These are phyloP conservation scores for Galemys pyrenaicus DNA, from an alignment of 2,113 vertebrate species.

Conservation along the genomic window DNA sequence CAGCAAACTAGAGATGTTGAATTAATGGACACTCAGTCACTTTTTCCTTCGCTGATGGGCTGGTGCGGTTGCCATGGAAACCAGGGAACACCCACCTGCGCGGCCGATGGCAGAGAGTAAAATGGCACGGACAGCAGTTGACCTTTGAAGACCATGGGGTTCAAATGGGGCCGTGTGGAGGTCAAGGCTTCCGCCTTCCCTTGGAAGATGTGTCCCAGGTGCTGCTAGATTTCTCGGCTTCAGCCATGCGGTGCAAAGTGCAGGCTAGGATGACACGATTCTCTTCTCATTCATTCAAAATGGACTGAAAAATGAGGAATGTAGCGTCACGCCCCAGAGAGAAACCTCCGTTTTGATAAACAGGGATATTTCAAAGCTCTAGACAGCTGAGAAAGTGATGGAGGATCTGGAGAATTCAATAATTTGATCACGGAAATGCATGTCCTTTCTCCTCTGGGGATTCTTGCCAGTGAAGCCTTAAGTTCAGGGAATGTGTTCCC, in stretches of 20 bases:
- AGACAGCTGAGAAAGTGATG: no score
- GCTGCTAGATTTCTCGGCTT: not conserved
- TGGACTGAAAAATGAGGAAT: not conserved
- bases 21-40: not conserved
- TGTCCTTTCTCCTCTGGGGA: not conserved
- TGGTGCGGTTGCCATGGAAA: not conserved
- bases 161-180: no score
- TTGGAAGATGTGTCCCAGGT: not conserved
- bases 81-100: not conserved
- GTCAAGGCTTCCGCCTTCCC: no score
- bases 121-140: fast-evolving
- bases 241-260: no score
- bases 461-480: not conserved
- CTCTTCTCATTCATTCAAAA: not conserved
- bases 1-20: not conserved
- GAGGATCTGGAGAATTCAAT: not conserved
- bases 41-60: not conserved
- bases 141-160: not conserved
- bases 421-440: not conserved
- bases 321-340: no score
- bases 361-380: not conserved
- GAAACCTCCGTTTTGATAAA: not conserved
- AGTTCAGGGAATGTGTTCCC: not conserved
- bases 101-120: no score
- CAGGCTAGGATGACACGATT: not conserved